Conservation (phyloP, 2,113 vertebrate genomes). For the Podarcis muralis region DNA sequence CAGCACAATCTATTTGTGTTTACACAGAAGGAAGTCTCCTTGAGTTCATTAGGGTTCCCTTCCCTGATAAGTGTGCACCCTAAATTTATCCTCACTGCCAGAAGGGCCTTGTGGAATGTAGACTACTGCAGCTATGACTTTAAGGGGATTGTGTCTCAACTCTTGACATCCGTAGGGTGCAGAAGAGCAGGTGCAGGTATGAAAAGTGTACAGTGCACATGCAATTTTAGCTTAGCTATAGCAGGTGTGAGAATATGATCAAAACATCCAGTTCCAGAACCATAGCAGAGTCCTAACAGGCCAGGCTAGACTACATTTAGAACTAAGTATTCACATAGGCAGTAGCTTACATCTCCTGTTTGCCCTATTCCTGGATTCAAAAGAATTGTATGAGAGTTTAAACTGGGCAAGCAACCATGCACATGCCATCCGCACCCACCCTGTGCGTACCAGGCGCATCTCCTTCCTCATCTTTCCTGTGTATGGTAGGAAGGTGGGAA, state of each 20-base stretch:
- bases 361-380: no score
- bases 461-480: background rate
- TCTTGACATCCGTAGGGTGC: background rate
- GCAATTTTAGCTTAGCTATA: background rate
- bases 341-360: no score
- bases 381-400: background rate
- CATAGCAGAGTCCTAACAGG: background rate
- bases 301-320: background rate
- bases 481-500: background rate
- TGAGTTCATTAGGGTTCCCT: background rate
- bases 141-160: background rate
- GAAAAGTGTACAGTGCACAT: conserved; percentile 19
- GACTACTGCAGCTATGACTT: background rate
- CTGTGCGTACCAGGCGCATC: no score
- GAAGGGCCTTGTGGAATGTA: background rate
- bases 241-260: background rate
- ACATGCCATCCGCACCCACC: background rate
- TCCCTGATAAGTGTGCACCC: background rate
- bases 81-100: background rate
- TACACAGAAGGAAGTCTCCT: background rate
- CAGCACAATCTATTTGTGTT: background rate
- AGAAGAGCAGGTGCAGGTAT: background rate
- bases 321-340: background rate
- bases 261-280: conserved; percentile 28
- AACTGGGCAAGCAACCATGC: background rate